Base-by-base conservation (phyloP, 2,113 vertebrate species). In the Actenoides lindsayi region DNA sequence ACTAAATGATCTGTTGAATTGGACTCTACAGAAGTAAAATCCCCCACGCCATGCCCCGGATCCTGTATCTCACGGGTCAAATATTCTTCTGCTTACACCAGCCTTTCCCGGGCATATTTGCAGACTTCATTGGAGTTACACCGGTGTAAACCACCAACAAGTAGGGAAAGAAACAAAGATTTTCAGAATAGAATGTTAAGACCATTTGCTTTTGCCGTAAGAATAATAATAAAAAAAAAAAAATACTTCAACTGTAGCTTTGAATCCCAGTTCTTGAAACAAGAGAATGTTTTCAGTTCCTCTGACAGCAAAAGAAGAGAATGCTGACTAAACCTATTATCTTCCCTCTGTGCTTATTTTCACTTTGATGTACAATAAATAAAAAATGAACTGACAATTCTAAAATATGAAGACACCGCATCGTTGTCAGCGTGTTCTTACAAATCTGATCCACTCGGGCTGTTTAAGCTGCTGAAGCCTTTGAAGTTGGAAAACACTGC, bases 401-500 rank as follows among this genome's bases (percentile, higher is more conserved):
- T 87, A 94, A 97, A 98, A 97, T 95, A 97, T 16, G 92, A 97
- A 96, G 97, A 96, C 77, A 95, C 96, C 91, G 64, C 94, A 94
- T 97, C 90, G 17, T 94, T 94, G 95, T 96, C 89, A 95, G 80
- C 60, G 70, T 62, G 86, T 96, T 95, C 91, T 85, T 92, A 96
- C 94, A 94, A 95, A 97, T 95, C 95, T 83, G 92, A 97, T 96
- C 90, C 80, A 87, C 78, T 97, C 92, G 81, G 82, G 80, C 84
- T 96, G 57, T 54, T 94, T 83, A 74, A 94, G 91, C 78, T 96
- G 91, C 39, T 68, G 87, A 95, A 96, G 67, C 46, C 97, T 98
- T 97, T 98, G 97, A 98, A 98, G 97, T 97, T 81, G 64, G 96
- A 97, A 97, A 98, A 97, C 71, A 83, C 84, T 73, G 64, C 74